Conservation (phyloP, 1,140 invertebrate species). For the Diorhabda carinulata region DNA sequence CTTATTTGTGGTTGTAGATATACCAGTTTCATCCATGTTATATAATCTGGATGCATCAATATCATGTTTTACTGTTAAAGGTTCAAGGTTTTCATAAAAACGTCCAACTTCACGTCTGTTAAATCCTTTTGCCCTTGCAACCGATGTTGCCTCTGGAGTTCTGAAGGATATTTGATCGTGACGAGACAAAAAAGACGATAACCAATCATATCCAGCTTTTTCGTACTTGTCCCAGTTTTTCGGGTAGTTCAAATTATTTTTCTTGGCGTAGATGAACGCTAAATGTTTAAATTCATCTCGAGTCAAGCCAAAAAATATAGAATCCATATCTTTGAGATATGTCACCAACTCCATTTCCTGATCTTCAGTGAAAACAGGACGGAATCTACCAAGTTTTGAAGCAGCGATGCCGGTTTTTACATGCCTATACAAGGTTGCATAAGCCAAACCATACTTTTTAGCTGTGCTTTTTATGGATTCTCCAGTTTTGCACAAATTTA, state of each 20-base stretch:
- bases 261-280: constrained; percentile 5
- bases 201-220: constrained; percentile 8
- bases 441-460: constrained; percentile 38
- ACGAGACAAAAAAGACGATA: constrained; percentile 29
- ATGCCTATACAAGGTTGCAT: constrained; percentile 37
- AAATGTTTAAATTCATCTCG: constrained; percentile 30
- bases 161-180: constrained; percentile 35
- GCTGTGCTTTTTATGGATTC: constrained; percentile 38
- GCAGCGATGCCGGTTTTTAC: constrained; percentile 34
- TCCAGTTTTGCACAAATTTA: background rate
- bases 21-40: constrained; percentile 22
- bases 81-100: constrained; percentile 16
- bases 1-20: constrained; percentile 43
- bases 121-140: constrained; percentile 36
- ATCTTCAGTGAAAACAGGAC: constrained; percentile 19
- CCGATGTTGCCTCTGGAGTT: constrained; percentile 40
- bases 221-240: background rate
- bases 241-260: constrained; percentile 12
- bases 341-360: constrained; percentile 28
- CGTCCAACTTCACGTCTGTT: constrained; percentile 17
- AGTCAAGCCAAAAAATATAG: constrained; percentile 37
- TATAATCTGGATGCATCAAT: constrained; percentile 31
- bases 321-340: constrained; percentile 36
- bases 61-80: constrained; percentile 25
- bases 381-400: constrained; percentile 27